These are phyloP conservation scores for Oithona nana DNA, from an alignment of 2,888 invertebrate genomes.

Conservation along the genomic window DNA sequence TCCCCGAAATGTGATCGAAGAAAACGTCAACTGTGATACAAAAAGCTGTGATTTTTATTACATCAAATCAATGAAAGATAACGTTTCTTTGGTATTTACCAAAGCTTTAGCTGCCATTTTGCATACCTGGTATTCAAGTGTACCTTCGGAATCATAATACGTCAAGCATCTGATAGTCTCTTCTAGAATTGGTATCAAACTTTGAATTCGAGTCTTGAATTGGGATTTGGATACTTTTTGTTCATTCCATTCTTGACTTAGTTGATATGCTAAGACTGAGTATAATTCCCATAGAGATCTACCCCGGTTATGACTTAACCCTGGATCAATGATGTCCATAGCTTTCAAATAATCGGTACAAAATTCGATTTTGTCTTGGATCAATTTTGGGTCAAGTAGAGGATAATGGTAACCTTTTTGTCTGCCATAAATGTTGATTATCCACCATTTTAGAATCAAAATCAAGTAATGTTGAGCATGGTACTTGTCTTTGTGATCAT, in stretches of 20 bases:
- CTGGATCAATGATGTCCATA: conserved; percentile 9
- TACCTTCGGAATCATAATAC: neutral
- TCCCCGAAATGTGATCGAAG: too few species aligned
- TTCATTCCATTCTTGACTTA: neutral
- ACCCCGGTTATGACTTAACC: conserved; percentile 10
- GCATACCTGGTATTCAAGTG: neutral
- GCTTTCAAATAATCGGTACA: conserved; percentile 2
- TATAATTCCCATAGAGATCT: neutral
- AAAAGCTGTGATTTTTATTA: neutral
- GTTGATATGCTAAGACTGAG: neutral
- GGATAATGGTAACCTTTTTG: neutral
- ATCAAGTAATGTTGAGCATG: neutral
- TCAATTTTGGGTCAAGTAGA: neutral
- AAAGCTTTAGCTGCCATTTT: neutral
- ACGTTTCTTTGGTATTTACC: neutral
- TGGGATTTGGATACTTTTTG: neutral
- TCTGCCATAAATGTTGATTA: neutral
- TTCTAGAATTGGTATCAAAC: neutral
- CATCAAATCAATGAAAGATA: neutral
- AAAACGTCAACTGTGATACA: neutral
- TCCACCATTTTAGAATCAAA: neutral
- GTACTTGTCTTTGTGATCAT: neutral
- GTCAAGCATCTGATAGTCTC: neutral
- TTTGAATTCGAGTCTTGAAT: neutral
- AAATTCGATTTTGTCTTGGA: neutral